A percentile compares a stretch with the other conserved stretches of the same genome.
phyloP scores from a whole-genome alignment of 2,797 vertebrate genomes.

The Sebastes dallii region DNA sequence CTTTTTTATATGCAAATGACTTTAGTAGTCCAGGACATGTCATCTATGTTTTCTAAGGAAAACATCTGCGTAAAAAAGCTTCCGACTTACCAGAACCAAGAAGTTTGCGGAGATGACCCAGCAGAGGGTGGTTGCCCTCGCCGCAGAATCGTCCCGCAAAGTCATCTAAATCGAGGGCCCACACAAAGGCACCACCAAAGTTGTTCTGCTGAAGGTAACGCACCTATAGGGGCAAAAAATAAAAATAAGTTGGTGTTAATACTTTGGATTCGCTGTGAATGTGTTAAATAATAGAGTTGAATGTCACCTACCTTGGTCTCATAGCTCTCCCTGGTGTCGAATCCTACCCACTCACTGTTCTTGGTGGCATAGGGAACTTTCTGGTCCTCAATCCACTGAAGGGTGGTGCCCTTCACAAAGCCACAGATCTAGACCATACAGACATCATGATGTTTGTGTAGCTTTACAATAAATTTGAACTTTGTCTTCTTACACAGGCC shows the following conservation, averaged over 20 bases:
- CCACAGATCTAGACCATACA: conserved; percentile 80
- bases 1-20: neutral
- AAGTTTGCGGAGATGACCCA: conserved; percentile 69
- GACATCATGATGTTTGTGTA: neutral
- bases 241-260: neutral
- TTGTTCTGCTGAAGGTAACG: conserved; percentile 72
- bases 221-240: conserved; percentile 55
- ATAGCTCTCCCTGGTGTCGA: conserved; percentile 86
- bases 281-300: neutral
- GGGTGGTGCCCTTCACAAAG: conserved; percentile 72
- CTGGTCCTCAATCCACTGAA: conserved; percentile 84
- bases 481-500: neutral
- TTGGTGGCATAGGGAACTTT: conserved; percentile 86
- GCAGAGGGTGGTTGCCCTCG: conserved; percentile 73
- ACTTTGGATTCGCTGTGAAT: neutral
- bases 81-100: conserved; percentile 61
- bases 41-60: neutral
- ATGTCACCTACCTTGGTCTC: conserved; percentile 79
- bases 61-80: neutral
- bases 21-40: too few species aligned
- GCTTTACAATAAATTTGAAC: neutral
- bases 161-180: conserved; percentile 82
- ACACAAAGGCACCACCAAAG: conserved; percentile 80
- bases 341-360: conserved; percentile 87
- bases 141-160: conserved; percentile 78